A percentile compares a stretch with the other conserved stretches of the same genome.
Evolutionary conservation across 2,113 vertebrate genomes (phyloP).

Genomic region (Puma concolor): DNA sequence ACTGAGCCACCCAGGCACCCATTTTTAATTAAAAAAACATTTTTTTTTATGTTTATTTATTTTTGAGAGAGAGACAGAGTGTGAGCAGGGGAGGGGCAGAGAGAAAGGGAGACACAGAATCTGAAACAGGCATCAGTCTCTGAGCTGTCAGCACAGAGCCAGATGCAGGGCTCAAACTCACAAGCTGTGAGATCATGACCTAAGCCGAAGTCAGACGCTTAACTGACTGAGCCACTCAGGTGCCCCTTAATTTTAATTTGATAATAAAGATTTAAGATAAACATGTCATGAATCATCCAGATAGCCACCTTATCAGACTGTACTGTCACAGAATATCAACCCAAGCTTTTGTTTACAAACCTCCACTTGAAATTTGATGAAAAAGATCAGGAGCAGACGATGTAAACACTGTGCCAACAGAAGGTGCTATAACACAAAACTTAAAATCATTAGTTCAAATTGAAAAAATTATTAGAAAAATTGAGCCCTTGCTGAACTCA

Average conservation of each 20-base stretch:
- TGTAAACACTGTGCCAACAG: neutral
- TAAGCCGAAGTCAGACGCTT: no score
- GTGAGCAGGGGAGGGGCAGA: no score
- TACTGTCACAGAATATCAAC: neutral
- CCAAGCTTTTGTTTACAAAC: constrained; percentile 6
- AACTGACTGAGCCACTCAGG: no score
- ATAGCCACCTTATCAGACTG: neutral
- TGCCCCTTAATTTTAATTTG: neutral
- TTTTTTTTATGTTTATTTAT: no score
- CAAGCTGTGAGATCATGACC: no score
- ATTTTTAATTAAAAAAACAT: neutral
- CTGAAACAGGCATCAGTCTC: no score
- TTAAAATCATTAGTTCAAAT: constrained; percentile 7
- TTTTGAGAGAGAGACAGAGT: no score
- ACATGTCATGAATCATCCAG: neutral
- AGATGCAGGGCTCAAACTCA: no score
- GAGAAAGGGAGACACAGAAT: no score
- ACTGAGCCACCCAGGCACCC: no score
- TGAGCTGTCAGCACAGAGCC: no score
- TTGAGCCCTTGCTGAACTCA: neutral
- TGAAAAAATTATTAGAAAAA: neutral
- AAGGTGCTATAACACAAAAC: neutral
- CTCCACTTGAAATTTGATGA: neutral
- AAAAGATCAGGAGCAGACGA: neutral
- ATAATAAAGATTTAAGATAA: neutral